phyloP scores from a whole-genome alignment of 1,140 invertebrate genomes.

The Lethrus apterus region DNA sequence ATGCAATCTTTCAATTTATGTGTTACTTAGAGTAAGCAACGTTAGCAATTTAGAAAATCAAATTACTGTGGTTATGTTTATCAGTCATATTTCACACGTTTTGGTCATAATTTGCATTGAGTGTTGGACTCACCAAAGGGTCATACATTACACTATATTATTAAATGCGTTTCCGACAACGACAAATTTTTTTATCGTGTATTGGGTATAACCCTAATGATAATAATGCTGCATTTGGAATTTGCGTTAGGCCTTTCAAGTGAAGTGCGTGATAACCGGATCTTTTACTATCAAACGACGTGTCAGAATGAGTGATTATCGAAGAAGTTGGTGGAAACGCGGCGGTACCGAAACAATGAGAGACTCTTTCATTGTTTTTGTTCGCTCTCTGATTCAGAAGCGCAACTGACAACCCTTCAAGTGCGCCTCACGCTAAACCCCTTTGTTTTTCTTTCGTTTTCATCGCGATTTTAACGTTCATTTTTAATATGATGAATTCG shows the following conservation, averaged over 20 bases:
- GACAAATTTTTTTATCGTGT: too few species aligned
- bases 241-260: background rate
- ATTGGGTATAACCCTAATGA: too few species aligned
- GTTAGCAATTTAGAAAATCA: too few species aligned
- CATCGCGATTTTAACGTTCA: slow-evolving; percentile 38
- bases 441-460: slow-evolving; percentile 40
- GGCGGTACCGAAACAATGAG: slow-evolving; percentile 36
- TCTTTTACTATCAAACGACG: slow-evolving; percentile 23
- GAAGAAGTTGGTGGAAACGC: slow-evolving; percentile 26
- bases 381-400: slow-evolving; percentile 30
- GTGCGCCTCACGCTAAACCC: slow-evolving; percentile 27
- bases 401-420: slow-evolving; percentile 38
- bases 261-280: background rate
- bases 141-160: too few species aligned
- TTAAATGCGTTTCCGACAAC: too few species aligned
- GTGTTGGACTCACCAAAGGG: too few species aligned
- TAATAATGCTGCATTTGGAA: too few species aligned
- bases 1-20: too few species aligned
- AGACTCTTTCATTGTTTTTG: slow-evolving; percentile 41
- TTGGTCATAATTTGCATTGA: too few species aligned
- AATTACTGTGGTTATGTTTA: too few species aligned
- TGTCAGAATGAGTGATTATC: slow-evolving; percentile 35
- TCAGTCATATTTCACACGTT: too few species aligned
- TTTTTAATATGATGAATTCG: slow-evolving; percentile 43
- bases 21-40: too few species aligned